A percentile compares a stretch with the other conserved stretches of the same genome.
Conservation (phyloP, 2,888 invertebrate species). For the Odiellus spinosus region DNA sequence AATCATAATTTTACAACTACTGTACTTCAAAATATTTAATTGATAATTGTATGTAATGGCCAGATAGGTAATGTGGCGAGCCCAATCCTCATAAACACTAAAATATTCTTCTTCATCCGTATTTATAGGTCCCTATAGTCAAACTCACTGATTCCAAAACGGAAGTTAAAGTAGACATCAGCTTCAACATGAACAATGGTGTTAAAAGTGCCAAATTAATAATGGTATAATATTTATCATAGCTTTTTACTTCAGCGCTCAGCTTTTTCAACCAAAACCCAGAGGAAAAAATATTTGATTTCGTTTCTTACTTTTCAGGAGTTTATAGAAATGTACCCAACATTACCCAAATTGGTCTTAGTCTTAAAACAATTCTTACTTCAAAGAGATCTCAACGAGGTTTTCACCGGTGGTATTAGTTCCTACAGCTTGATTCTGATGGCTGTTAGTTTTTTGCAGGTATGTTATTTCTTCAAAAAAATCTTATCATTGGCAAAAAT, state of each 20-base stretch:
- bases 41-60: too few species aligned
- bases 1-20: too few species aligned
- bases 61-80: too few species aligned
- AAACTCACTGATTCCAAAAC: conserved; percentile 78
- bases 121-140: conserved; percentile 74
- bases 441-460: conserved; percentile 90
- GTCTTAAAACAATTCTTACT: conserved; percentile 96
- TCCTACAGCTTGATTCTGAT: conserved; percentile 96
- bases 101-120: too few species aligned
- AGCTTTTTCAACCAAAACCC: not conserved
- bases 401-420: conserved; percentile 97
- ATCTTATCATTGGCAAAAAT: too few species aligned
- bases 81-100: too few species aligned
- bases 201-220: conserved; percentile 92
- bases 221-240: conserved; percentile 36
- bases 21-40: too few species aligned
- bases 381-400: conserved; percentile 95
- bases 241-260: conserved; percentile 9
- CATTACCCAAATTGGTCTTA: conserved; percentile 82
- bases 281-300: not conserved
- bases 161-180: conserved; percentile 92
- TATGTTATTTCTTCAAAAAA: conserved; percentile 25
- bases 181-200: conserved; percentile 97
- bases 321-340: conserved; percentile 72
- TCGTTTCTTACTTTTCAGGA: conserved; percentile 32